Base-by-base conservation (phyloP, 2,113 vertebrate genomes). In the Hypanus sabinus region DNA sequence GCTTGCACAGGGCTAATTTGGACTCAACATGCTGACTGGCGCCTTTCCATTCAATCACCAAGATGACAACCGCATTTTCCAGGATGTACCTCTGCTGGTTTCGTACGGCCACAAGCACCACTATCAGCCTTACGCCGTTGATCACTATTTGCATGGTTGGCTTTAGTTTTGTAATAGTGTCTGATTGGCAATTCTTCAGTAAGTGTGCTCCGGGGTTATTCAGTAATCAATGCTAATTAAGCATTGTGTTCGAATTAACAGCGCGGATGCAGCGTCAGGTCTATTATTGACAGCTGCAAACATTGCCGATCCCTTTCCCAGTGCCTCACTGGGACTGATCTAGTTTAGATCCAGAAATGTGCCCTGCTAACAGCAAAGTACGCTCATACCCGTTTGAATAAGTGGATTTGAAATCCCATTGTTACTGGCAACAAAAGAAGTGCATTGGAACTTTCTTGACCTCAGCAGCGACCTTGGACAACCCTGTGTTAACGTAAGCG, bases 191-290 rank as follows among this genome's bases (percentile, higher is more conserved):
- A 93, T 71, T 36, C 33, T 93, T 18, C 36, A 46, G 91, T 24
- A 73, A 93, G 70, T 11, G 14, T n/a, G 65, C 20, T 38, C 65
- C 10, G 38, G 91, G 65, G 36, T 46, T 93, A 46, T 93, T 75
- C n/a, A 73, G 68, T 27, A 93, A 30, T 75, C 68, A 38, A 46
- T 71, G 68, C 70, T 71, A 93, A 93, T 75, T 93, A 73, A 93
- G 73, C 91, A 38, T 27, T 71, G 91, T 75, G 91, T 33, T 93
- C 46, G 91, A 93, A 93, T 93, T 71, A 70, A 38, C 90, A 73
- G 68, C 20, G 68, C 90, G 36, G 46, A 0, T 11, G 70, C 10
- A 12, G 60, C 30, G 36, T 75, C 36, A 18, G 65, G 22, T 33
- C 9, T 0, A 36, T 70, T 33, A 1, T 3, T 55, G 24, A 75